Evolutionary conservation across 2,113 vertebrate species (phyloP).

Genomic region (Gambusia affinis): DNA sequence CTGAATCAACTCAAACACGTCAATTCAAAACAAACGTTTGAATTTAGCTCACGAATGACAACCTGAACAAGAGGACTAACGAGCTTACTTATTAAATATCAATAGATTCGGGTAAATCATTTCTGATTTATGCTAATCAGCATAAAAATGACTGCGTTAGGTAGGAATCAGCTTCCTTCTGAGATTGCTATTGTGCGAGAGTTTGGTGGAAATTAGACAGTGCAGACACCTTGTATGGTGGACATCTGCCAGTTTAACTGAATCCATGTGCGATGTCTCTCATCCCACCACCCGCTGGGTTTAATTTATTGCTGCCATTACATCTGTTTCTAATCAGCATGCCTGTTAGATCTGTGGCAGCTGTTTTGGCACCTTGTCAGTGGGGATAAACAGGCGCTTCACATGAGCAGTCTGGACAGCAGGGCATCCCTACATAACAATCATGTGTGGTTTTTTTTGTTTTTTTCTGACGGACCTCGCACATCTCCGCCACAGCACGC

Average conservation of each 20-base stretch:
- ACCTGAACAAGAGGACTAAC: neutral
- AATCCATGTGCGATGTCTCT: conserved; percentile 65
- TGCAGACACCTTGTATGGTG: conserved; percentile 2
- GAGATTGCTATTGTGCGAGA: neutral
- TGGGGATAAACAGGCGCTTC: conserved; percentile 61
- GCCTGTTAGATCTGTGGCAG: conserved; percentile 68
- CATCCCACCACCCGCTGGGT: conserved; percentile 45
- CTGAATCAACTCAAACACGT: neutral
- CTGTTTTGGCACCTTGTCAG: conserved; percentile 78
- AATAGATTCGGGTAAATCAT: no score
- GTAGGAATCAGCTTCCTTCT: neutral
- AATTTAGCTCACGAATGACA: no score
- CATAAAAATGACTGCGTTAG: neutral
- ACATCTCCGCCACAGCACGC: conserved; percentile 6
- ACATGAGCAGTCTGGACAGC: conserved; percentile 55
- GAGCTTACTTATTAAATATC: neutral
- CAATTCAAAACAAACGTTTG: neutral
- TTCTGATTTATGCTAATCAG: no score
- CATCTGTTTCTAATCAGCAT: conserved; percentile 76
- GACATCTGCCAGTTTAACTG: conserved; percentile 57
- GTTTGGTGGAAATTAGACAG: conserved; percentile 19
- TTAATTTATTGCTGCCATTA: conserved; percentile 69
- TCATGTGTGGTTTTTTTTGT: conserved; percentile 17
- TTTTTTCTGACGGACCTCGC: neutral
- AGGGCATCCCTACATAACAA: conserved; percentile 45